Base-by-base conservation (phyloP, 2,797 vertebrate species). In the Acipenser ruthenus region DNA sequence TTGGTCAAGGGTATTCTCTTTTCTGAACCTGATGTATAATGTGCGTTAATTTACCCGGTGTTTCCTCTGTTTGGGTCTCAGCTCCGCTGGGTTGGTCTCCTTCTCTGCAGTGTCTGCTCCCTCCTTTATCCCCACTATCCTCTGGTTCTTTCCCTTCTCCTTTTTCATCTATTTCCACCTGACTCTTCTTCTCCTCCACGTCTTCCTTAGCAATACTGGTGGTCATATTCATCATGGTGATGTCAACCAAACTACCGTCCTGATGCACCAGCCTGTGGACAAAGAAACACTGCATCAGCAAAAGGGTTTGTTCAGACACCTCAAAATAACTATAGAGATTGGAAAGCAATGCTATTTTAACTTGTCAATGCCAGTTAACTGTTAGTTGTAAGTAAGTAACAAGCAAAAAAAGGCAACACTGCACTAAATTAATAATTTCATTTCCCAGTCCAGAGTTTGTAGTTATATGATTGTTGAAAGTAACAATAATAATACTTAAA, bases 161-260 rank as follows among this genome's bases (percentile, higher is more conserved):
- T 23, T 84, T 74, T 37, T 37, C 23, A 65, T 88, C 87, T 56
- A 82, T 37, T 37, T 37, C 23, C 23, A 37, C 23, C 23, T 37
- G 23, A 37, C 23, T 37, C 23, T 37, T 37, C 23, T 37, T 37
- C 23, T 37, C 23, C 63, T 75, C 80, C 76, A 74, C 81, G 50
- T 87, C 87, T 7, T 78, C 82, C 66, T 86, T 84, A 74, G 89
- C 86, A 61, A 77, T 68, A 74, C 84, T 88, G 7, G 90, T 74
- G 56, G 86, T 87, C 71, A 89, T 77, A 70, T 92, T 95, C 83
- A 95, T 87, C 92, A 97, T 89, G 75, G 94, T 89, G 67, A 99
- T 84, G 82, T 99, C 96, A 0, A 94, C 93, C 71, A 99, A 86
- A 77, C 96, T 98, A 68, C 93, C 95, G 6, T 98, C 95, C 7